These are phyloP conservation scores for Samia ricini DNA, from an alignment of 1,140 invertebrate species.

Conservation along the genomic window DNA sequence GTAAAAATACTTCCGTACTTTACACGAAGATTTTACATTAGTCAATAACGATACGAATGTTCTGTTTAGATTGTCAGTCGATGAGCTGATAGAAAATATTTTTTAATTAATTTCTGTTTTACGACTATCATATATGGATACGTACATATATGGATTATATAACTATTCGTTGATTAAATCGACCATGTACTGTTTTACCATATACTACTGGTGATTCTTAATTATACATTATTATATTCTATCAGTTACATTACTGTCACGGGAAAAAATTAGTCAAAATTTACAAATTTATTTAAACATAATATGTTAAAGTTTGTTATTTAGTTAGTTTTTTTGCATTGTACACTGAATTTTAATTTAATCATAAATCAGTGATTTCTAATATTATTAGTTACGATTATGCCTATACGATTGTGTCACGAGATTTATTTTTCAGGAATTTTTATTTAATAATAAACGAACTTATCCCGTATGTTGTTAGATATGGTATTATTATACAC, in stretches of 20 bases:
- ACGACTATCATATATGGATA: too few relatives aligned
- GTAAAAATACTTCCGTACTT: conserved; percentile 56
- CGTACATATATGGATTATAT: too few relatives aligned
- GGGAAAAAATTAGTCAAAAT: too few relatives aligned
- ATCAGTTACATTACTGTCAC: too few relatives aligned
- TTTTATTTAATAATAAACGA: neutral
- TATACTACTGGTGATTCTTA: neutral
- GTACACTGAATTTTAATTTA: too few relatives aligned
- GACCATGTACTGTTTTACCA: neutral
- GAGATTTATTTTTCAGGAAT: too few relatives aligned
- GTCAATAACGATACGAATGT: neutral
- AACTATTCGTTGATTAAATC: neutral
- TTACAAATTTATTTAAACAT: too few relatives aligned
- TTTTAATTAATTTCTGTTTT: neutral
- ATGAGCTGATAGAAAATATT: neutral
- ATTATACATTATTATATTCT: neutral
- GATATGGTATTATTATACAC: neutral
- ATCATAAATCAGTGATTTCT: too few relatives aligned
- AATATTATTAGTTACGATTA: too few relatives aligned
- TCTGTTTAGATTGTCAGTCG: neutral
- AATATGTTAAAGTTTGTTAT: too few relatives aligned
- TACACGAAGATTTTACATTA: conserved; percentile 38
- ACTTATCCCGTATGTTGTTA: neutral
- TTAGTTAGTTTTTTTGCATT: too few relatives aligned
- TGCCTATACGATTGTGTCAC: too few relatives aligned